Evolutionary conservation across 2,888 invertebrate species (phyloP), one percentile per base, ranked within the genome.

Genomic region (Drosophila prolongata): DNA sequence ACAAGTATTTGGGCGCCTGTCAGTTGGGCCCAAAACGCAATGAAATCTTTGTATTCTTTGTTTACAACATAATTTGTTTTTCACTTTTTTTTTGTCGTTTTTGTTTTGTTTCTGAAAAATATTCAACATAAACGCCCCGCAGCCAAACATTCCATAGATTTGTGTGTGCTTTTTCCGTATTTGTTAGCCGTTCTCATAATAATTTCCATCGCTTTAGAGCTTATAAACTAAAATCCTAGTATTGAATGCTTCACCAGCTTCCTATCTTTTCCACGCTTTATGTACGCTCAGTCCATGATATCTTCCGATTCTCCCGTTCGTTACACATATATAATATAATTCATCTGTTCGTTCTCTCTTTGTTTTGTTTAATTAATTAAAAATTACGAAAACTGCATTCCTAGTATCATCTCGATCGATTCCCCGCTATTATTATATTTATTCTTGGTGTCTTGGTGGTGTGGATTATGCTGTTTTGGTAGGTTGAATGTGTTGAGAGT

Each of bases 281-380:
- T 81, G 46, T 86, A 83, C 79, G 84, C 87, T 90, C 90, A 90
- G 90, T 90, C 90, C 90, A 89, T 90, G 89, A 90, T 90, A 90
- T 90, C 87, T 76, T 75, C 16, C 49, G 49, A 72, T 69, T 72
- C 69, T 79, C 69, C 71, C 61, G 57, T 58, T 37, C 40, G 43
- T 59, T 55, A 35, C 43, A 40, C 38, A 40, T 43, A 74, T 74
- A 71, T 61, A 54, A 75, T 72, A 69, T 78, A 73, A 71, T 74
- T 77, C 68, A 43, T 64, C 49, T 67, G 52, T 61, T 62, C 30
- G 30, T 43, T 14, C 30, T 52, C n/a, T 55, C 52, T n/a, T 47
- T 38, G 24, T 14, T 44, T 59, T 70, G 14, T 67, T 71, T 69
- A 64, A 71, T 73, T 78, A 68, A 75, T 81, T 84, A 74, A 75